Percentiles rank a stretch among this genome's conserved stretches.
These are phyloP conservation scores for Monochamus alternatus DNA, from an alignment of 2,888 invertebrate species.

Conservation along the genomic window DNA sequence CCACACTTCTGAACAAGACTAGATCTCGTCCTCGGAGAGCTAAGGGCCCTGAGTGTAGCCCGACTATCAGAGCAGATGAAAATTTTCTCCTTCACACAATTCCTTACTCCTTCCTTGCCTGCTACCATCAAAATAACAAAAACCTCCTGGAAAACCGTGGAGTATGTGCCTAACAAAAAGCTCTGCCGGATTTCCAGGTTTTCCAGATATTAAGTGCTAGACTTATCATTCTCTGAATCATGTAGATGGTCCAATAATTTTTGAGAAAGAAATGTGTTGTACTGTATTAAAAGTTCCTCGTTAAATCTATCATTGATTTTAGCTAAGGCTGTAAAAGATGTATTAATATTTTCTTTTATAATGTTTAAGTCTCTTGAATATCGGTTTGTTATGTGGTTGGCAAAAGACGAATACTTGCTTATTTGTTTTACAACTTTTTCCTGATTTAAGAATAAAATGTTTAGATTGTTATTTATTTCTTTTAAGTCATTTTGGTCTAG, in stretches of 20 bases:
- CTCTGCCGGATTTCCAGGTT: too few relatives aligned
- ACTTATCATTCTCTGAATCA: neutral
- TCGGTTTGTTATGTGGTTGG: neutral
- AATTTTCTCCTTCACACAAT: too few relatives aligned
- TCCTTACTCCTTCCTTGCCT: too few relatives aligned
- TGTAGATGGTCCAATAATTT: neutral
- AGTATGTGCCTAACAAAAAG: too few relatives aligned
- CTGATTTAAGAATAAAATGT: too few relatives aligned
- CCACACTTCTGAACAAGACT: too few relatives aligned
- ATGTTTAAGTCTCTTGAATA: neutral
- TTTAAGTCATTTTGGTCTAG: neutral
- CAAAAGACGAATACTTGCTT: neutral
- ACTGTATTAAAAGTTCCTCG: neutral
- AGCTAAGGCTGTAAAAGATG: neutral
- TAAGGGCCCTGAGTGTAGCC: too few relatives aligned
- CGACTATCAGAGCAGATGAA: too few relatives aligned
- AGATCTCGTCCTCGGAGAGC: too few relatives aligned
- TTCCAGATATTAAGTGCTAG: neutral
- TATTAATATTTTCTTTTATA: constrained; percentile 8
- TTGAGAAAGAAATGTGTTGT: neutral
- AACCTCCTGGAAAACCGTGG: too few relatives aligned
- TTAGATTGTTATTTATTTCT: too few relatives aligned
- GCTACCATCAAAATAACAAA: too few relatives aligned
- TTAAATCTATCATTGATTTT: neutral
- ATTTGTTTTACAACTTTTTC: neutral